Evolutionary conservation across 2,888 invertebrate genomes (phyloP), one percentile per base, ranked within the genome.

Genomic region (Eupithecia centaureata): DNA sequence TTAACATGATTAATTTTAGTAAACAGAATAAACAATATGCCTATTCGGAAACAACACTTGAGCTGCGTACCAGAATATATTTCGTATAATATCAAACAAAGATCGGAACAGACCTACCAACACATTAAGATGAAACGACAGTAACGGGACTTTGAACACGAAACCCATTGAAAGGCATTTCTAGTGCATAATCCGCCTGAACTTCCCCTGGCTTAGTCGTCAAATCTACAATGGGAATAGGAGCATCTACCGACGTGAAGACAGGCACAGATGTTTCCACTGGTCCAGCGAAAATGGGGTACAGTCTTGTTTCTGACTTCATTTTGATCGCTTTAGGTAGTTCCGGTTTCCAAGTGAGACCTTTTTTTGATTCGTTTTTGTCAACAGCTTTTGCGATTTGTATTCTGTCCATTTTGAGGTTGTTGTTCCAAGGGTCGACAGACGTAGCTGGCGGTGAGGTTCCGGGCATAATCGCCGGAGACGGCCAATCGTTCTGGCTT

Each of bases 91-190:
- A 72, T 83, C 76, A 72, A 85, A 87, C 59, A 93, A 73, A 25
- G 86, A 78, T 63, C 83, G 79, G 69, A 91, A 85, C 28, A 93
- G 79, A 67, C 79, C 79, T 18, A 85, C 68, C 66, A 92, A 89
- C 51, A 89, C 81, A 76, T 91, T 86, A 92, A 92, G 91, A 76
- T 92, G 91, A 85, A 93, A 93, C 75, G 88, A 92, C 80, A 92
- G 91, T 76, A 93, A 88, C 78, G 92, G 92, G 86, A 92, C 84
- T 89, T 91, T 92, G 92, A 93, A 91, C 92, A 77, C 82, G 90
- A 86, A 93, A 86, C 77, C 90, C 84, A 87, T 93, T 93, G 74
- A 89, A 92, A 12, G 94, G 94, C 33, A 94, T 77, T 74, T 94
- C 93, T 73, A 94, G 73, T 1, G 93, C 82, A 71, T 92, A 93